A percentile compares a stretch with the other conserved stretches of the same genome.
phyloP scores from a whole-genome alignment of 2,113 vertebrate species.

The Nicator chloris region DNA sequence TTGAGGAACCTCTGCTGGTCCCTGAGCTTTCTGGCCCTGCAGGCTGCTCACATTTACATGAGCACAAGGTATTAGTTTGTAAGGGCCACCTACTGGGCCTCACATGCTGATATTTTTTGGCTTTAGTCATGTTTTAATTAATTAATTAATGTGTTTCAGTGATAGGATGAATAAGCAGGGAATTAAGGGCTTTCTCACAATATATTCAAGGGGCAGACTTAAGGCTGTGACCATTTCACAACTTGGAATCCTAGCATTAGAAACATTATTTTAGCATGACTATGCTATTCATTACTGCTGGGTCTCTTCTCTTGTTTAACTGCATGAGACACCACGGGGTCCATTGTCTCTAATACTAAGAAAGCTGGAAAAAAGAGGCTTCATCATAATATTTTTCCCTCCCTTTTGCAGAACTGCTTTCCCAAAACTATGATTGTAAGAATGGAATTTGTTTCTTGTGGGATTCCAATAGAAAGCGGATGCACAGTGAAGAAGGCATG shows the following conservation, averaged over 20 bases:
- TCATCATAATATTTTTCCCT: neutral
- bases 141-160: neutral
- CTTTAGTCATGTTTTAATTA: neutral
- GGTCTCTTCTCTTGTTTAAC: neutral
- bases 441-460: slow-evolving; percentile 17
- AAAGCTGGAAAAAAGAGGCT: neutral
- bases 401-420: neutral
- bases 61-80: neutral
- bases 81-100: neutral
- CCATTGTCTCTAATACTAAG: neutral
- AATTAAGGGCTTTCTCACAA: neutral
- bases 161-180: neutral
- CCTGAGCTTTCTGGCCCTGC: neutral
- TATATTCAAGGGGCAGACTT: neutral
- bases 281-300: neutral
- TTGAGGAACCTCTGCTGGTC: neutral
- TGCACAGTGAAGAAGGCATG: neutral
- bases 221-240: neutral
- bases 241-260: neutral
- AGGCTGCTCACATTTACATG: neutral
- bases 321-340: neutral
- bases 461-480: neutral
- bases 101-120: neutral
- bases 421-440: neutral
- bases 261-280: neutral